Percentiles rank a stretch among this genome's conserved stretches.
Conservation (phyloP, 2,113 vertebrate species). For the Pseudolaguvia tuberculata region DNA sequence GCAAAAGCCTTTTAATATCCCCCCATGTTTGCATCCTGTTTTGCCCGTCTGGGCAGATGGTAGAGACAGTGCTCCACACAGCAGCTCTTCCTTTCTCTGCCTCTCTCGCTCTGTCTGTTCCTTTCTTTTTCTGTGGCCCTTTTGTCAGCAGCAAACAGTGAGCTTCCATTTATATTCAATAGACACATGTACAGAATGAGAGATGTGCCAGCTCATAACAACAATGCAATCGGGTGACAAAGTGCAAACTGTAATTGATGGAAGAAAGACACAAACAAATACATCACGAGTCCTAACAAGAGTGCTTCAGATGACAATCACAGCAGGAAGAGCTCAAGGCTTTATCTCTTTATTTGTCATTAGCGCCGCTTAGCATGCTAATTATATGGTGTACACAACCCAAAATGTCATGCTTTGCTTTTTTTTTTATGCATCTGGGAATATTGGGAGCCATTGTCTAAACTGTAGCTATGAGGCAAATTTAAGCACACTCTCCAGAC, state of each 20-base stretch:
- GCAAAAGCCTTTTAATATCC: slow-evolving; percentile 58
- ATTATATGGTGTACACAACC: slow-evolving; percentile 28
- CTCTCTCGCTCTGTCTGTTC: slow-evolving; percentile 49
- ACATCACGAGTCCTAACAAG: slow-evolving; percentile 45
- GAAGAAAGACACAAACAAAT: slow-evolving; percentile 58
- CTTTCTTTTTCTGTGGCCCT: slow-evolving; percentile 60
- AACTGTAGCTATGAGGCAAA: slow-evolving; percentile 30
- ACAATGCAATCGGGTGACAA: slow-evolving; percentile 59
- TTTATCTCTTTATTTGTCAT: slow-evolving; percentile 46
- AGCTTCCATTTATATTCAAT: slow-evolving; percentile 67
- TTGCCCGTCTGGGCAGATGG: slow-evolving; percentile 58
- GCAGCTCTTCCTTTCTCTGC: slow-evolving; percentile 47
- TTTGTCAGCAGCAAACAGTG: slow-evolving; percentile 63
- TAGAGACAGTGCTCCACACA: slow-evolving; percentile 55
- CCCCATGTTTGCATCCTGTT: slow-evolving; percentile 62
- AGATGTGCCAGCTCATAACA: slow-evolving; percentile 62
- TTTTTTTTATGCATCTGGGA: slow-evolving; percentile 30
- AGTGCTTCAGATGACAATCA: slow-evolving; percentile 51
- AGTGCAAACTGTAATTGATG: slow-evolving; percentile 58
- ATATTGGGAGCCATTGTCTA: slow-evolving; percentile 29
- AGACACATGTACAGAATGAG: slow-evolving; percentile 55
- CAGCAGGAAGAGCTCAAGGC: slow-evolving; percentile 57
- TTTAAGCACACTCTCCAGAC: slow-evolving; percentile 40
- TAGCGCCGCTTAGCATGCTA: slow-evolving; percentile 48
- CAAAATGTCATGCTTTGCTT: slow-evolving; percentile 37